Evolutionary conservation across 2,888 invertebrate genomes (phyloP).

Genomic region (Ochropleura plecta): DNA sequence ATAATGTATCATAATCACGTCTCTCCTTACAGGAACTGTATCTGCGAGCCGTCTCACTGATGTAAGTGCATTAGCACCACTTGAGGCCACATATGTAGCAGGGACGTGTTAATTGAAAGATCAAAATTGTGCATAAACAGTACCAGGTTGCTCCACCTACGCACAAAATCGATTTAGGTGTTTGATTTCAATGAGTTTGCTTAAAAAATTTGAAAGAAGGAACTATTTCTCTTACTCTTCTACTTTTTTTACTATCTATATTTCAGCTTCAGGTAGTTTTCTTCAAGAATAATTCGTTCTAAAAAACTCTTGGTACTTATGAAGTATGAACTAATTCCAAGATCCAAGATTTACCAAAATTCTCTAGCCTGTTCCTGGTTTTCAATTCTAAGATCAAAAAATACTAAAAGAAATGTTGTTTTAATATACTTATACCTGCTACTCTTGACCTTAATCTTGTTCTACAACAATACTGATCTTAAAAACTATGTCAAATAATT

Average conservation of each 20-base stretch:
- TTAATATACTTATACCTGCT: no score
- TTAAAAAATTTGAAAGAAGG: neutral
- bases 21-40: constrained; percentile 19
- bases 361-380: no score
- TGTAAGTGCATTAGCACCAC: constrained; percentile 54
- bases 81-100: constrained; percentile 44
- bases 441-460: no score
- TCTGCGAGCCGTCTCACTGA: constrained; percentile 21
- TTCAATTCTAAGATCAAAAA: neutral
- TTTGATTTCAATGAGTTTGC: neutral
- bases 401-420: no score
- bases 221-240: no score
- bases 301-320: neutral
- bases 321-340: neutral
- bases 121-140: constrained; percentile 62
- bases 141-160: constrained; percentile 41
- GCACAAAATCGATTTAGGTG: neutral
- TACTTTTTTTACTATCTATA: neutral
- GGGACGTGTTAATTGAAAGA: constrained; percentile 58
- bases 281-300: neutral
- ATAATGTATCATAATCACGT: no score
- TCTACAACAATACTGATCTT: no score
- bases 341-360: neutral
- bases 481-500: neutral
- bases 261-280: neutral